Base-by-base conservation (phyloP, 2,113 vertebrate species). In the Cathartes aura region DNA sequence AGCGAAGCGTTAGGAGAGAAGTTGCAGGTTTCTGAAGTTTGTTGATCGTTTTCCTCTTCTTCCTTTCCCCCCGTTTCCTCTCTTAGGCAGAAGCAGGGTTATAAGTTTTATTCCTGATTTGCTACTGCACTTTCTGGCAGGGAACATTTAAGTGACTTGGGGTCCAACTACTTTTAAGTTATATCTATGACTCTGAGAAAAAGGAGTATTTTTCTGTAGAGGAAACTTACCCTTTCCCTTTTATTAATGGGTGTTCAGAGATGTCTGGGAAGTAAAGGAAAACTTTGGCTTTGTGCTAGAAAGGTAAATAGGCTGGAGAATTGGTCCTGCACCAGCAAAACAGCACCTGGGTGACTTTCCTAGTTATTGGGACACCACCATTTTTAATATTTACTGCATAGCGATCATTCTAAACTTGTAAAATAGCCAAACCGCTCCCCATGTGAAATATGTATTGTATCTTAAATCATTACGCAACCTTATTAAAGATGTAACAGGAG, bases 11-110 rank as follows among this genome's bases (percentile, higher is more conserved):
- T 90, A 58, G 34, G 36, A 86, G 47, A n/a, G 52, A 71, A 56
- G 42, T 27, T 73, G 26, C 38, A 73, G 48, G 27, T 94, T 93
- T 84, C 59, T 45, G 43, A 47, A 89, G 48, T 38, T 52, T 64
- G 24, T 48, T 82, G 43, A 72, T 53, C 15, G 26, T 50, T 43
- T 62, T 82, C 36, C 36, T 83, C 19, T 15, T 66, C 63, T 78
- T 60, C 12, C 20, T 78, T 48, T 58, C 4, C 13, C 15, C 5
- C 1, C 2, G 1, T 13, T 45, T 67, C 11, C 9, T 5, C 20
- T 70, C 43, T 84, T 52, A 66, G 23, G 38, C 29, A 68, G 48
- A 64, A 75, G 30, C 16, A 59, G 30, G 11, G 1, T 47, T 79
- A 1, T 22, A 9, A n/a, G 21, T 67, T 72, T 78, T 60, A 64